Conservation (phyloP, 2,113 vertebrate genomes). For the Myrmecobius fasciatus region DNA sequence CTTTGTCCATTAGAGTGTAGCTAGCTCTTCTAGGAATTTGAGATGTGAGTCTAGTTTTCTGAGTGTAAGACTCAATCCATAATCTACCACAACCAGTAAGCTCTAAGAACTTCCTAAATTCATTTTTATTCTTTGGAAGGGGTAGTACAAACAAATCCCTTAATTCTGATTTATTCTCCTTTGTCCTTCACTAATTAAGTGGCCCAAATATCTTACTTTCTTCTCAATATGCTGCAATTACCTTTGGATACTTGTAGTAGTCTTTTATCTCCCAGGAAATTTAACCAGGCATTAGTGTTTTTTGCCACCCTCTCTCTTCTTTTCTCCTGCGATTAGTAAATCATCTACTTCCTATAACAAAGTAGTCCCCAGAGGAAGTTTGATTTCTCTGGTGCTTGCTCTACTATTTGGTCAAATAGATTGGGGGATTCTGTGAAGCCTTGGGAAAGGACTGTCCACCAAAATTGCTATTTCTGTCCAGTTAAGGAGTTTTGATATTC, state of each 20-base stretch:
- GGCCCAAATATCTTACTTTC: too few relatives aligned
- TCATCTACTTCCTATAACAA: too few relatives aligned
- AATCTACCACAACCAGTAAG: not conserved
- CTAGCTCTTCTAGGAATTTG: not conserved
- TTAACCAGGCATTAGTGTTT: too few relatives aligned
- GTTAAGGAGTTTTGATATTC: not conserved
- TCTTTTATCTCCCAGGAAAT: too few relatives aligned
- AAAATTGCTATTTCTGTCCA: not conserved
- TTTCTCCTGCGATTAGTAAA: too few relatives aligned
- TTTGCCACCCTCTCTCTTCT: too few relatives aligned
- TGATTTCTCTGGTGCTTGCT: not conserved
- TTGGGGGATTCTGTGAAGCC: not conserved
- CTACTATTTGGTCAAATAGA: not conserved
- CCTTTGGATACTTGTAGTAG: too few relatives aligned
- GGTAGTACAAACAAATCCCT: too few relatives aligned
- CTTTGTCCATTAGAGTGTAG: not conserved
- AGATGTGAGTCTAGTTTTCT: not conserved
- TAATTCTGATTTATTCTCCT: too few relatives aligned
- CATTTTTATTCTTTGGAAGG: too few relatives aligned
- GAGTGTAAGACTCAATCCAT: not conserved
- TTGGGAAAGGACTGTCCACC: not conserved
- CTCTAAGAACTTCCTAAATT: not conserved
- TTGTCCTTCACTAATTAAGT: too few relatives aligned
- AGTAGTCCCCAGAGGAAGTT: not conserved
- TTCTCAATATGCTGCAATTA: too few relatives aligned